Conservation (phyloP, 1,140 invertebrate genomes). For the Gerris buenoi region DNA sequence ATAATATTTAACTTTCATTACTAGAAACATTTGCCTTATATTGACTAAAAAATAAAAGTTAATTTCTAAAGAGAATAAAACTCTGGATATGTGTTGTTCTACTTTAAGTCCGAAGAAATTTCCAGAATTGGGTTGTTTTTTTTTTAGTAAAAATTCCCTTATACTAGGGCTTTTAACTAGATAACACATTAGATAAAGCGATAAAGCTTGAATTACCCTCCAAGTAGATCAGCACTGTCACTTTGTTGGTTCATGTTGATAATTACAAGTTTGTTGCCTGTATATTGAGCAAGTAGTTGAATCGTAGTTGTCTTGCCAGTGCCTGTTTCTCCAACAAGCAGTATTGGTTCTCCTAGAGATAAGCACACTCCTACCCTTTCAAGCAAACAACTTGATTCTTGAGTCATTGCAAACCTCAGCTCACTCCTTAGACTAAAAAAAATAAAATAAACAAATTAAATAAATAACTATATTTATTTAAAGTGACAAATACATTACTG, state of each 20-base stretch:
- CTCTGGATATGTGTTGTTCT: no score
- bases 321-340: conserved; percentile 95
- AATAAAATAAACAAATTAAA: conserved; percentile 8
- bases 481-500: no score
- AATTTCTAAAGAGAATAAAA: no score
- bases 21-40: no score
- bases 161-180: no score
- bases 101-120: no score
- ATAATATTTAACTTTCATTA: no score
- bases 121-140: no score
- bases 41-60: no score
- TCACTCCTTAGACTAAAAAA: conserved; percentile 1
- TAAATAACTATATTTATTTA: no score
- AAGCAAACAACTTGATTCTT: conserved; percentile 59
- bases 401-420: conserved; percentile 61
- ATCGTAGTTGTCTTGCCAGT: conserved; percentile 95
- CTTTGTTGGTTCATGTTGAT: conserved; percentile 99
- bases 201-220: conserved; percentile 54
- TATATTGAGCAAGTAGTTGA: conserved; percentile 75
- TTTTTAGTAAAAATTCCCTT: no score
- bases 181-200: no score
- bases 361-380: conserved; percentile 77
- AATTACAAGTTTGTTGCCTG: conserved; percentile 71
- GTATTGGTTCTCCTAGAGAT: conserved; percentile 68
- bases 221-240: conserved; percentile 87